Conservation (phyloP, 53 echinoderm and acorn worm genomes). For the Apostichopus leukothele region DNA sequence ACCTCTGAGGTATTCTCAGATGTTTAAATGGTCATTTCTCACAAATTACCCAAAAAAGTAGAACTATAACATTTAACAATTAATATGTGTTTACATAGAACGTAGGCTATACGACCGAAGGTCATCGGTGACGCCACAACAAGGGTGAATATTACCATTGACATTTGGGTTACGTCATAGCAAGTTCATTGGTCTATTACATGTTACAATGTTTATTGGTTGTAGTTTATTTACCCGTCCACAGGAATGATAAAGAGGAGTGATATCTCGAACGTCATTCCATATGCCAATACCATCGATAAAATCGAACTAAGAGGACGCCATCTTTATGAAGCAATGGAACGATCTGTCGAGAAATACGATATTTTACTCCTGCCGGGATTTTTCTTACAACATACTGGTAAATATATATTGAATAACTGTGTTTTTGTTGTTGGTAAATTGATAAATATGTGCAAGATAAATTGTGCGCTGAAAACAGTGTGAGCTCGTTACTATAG, state of each 20-base stretch:
- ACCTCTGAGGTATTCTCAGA: no score
- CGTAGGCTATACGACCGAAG: no score
- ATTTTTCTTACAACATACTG: slow-evolving; percentile 45
- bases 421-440: no score
- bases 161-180: neutral
- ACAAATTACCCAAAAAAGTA: no score
- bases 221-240: neutral
- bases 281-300: slow-evolving; percentile 50
- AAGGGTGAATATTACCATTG: neutral
- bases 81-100: no score
- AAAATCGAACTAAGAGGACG: slow-evolving; percentile 37
- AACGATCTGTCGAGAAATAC: slow-evolving; percentile 44
- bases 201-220: neutral
- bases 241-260: slow-evolving; percentile 6
- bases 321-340: slow-evolving; percentile 46
- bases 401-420: neutral
- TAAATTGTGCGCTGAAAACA: no score
- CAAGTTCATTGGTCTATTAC: neutral
- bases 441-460: no score
- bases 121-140: no score
- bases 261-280: slow-evolving; percentile 33
- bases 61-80: no score
- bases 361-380: slow-evolving; percentile 18
- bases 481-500: no score
- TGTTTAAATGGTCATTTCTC: no score